A percentile compares a stretch with the other conserved stretches of the same genome.
These are phyloP conservation scores for Drosophila asahinai DNA, from an alignment of 1,140 invertebrate species.

Conservation along the genomic window DNA sequence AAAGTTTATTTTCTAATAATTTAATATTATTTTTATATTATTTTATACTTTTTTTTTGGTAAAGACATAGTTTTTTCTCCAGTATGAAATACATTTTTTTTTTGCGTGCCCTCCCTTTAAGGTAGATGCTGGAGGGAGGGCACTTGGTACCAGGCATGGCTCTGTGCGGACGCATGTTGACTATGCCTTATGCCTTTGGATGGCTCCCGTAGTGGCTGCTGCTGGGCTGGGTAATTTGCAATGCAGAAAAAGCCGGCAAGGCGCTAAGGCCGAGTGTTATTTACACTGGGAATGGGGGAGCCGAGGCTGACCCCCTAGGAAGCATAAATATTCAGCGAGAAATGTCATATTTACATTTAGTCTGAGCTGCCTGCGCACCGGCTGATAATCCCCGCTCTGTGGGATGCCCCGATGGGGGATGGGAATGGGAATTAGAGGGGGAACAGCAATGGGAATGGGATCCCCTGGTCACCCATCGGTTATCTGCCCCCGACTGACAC, in stretches of 20 bases:
- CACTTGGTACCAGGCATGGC: slow-evolving; percentile 42
- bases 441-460: neutral
- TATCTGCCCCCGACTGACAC: slow-evolving; percentile 47
- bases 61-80: too few species aligned
- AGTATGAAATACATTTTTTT: neutral
- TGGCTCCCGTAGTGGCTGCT: slow-evolving; percentile 38
- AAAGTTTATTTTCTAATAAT: too few species aligned
- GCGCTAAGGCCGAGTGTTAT: slow-evolving; percentile 26
- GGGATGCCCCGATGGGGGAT: slow-evolving; percentile 25
- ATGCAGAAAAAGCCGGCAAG: slow-evolving; percentile 69
- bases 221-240: slow-evolving; percentile 60
- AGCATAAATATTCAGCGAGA: slow-evolving; percentile 47
- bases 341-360: slow-evolving; percentile 49
- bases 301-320: neutral
- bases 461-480: slow-evolving; percentile 50
- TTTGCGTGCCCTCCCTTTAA: neutral
- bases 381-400: slow-evolving; percentile 35
- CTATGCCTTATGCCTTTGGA: slow-evolving; percentile 61
- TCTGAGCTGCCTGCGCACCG: slow-evolving; percentile 16
- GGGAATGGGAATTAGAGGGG: neutral
- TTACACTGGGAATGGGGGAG: neutral
- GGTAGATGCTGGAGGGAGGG: slow-evolving; percentile 19
- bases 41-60: too few species aligned
- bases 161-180: slow-evolving; percentile 62
- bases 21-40: too few species aligned